phyloP scores from a whole-genome alignment of 2,113 vertebrate genomes.

The Aptenodytes patagonicus region DNA sequence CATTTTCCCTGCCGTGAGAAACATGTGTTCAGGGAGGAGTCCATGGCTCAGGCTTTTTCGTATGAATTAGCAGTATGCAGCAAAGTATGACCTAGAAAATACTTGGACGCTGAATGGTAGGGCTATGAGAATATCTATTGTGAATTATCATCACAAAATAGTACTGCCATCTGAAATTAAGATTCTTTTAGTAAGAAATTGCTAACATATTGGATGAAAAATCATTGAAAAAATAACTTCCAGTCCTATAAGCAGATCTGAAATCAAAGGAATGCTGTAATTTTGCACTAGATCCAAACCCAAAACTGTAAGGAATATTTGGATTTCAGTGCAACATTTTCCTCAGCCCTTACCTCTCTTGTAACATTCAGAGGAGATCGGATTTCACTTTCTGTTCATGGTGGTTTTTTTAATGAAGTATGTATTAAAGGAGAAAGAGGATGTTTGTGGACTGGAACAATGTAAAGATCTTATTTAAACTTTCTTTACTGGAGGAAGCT shows the following conservation, averaged over 20 bases:
- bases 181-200: not conserved
- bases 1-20: slow-evolving; percentile 5
- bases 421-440: not conserved
- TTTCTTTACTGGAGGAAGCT: not conserved
- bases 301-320: not conserved
- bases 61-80: slow-evolving; percentile 19
- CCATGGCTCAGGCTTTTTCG: not conserved
- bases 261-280: not conserved
- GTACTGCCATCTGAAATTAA: not conserved
- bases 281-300: not conserved
- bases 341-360: not conserved
- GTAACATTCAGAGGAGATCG: not conserved
- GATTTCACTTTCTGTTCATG: not conserved
- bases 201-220: not conserved
- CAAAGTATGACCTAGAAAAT: slow-evolving; percentile 56
- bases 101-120: not conserved
- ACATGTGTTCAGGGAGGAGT: slow-evolving; percentile 15
- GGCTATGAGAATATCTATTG: not conserved
- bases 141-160: not conserved
- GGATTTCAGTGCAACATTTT: not conserved
- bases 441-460: not conserved
- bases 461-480: not conserved
- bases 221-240: not conserved
- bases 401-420: not conserved
- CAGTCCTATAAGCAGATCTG: not conserved